These are phyloP conservation scores for Nineta flava DNA, from an alignment of 2,888 invertebrate species.

Conservation along the genomic window DNA sequence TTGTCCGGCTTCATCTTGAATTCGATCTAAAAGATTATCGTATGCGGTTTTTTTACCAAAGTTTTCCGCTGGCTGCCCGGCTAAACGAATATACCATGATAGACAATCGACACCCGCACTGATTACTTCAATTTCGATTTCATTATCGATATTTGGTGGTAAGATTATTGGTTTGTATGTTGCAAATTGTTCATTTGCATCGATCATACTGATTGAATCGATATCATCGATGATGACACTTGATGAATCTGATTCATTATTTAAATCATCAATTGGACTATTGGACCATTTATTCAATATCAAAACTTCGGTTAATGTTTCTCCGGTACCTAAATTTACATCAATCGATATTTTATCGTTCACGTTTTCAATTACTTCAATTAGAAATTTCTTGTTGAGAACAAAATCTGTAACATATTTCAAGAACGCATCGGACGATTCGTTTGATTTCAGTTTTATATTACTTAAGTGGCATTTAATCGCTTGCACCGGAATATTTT, in stretches of 20 bases:
- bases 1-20: conserved; percentile 29
- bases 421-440: conserved; percentile 36
- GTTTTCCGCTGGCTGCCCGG: conserved; percentile 25
- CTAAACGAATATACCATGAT: conserved; percentile 13
- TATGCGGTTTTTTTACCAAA: conserved; percentile 8
- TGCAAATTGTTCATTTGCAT: conserved; percentile 4
- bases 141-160: not conserved
- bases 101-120: conserved; percentile 19
- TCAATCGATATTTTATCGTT: not conserved
- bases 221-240: conserved; percentile 29
- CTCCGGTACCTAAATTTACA: not conserved
- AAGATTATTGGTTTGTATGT: not conserved
- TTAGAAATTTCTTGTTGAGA: conserved; percentile 37
- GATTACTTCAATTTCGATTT: conserved; percentile 21
- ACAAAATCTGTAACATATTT: conserved; percentile 43
- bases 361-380: conserved; percentile 28
- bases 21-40: conserved; percentile 23
- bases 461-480: conserved; percentile 40
- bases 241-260: conserved; percentile 26
- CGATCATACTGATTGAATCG: conserved; percentile 28
- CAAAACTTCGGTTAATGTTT: not conserved
- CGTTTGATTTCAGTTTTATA: conserved; percentile 29
- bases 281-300: not conserved
- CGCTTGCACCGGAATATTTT: conserved; percentile 49
- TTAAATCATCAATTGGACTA: conserved; percentile 21